phyloP scores from a whole-genome alignment of 2,888 invertebrate genomes.

The Luperina testacea region DNA sequence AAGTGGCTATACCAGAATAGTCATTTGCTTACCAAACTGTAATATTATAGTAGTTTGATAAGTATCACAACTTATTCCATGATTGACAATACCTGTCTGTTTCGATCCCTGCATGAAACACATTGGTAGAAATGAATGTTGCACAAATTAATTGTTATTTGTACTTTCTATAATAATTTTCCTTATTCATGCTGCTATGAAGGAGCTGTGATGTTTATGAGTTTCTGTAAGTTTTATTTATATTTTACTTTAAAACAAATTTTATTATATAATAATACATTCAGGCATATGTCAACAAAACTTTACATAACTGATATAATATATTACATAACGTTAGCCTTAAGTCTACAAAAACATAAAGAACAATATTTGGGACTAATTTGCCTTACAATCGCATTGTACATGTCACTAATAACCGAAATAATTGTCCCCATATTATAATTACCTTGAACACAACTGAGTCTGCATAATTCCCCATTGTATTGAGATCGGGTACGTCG shows the following conservation, averaged over 20 bases:
- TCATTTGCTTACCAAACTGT: not conserved
- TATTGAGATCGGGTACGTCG: constrained; percentile 61
- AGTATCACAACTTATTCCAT: not conserved
- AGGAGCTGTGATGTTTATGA: constrained; percentile 85
- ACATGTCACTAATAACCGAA: constrained; percentile 38
- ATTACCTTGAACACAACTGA: constrained; percentile 38
- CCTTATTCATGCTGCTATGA: constrained; percentile 76
- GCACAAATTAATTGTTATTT: not conserved
- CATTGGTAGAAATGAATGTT: not conserved
- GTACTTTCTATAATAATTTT: constrained; percentile 44
- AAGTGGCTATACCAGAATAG: not conserved
- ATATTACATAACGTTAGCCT: not conserved
- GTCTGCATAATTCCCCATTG: constrained; percentile 52
- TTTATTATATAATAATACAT: not conserved
- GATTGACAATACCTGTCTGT: no score
- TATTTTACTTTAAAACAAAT: constrained; percentile 15
- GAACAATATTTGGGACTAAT: constrained; percentile 14
- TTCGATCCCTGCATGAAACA: constrained; percentile 10
- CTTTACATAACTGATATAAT: not conserved
- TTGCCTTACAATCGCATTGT: constrained; percentile 4
- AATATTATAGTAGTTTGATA: not conserved
- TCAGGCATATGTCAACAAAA: not conserved
- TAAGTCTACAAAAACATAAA: constrained; percentile 11
- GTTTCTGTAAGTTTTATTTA: constrained; percentile 80
- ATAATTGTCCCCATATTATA: constrained; percentile 50